These are phyloP conservation scores for Melolontha melolontha DNA, from an alignment of 2,888 invertebrate species.

Conservation along the genomic window DNA sequence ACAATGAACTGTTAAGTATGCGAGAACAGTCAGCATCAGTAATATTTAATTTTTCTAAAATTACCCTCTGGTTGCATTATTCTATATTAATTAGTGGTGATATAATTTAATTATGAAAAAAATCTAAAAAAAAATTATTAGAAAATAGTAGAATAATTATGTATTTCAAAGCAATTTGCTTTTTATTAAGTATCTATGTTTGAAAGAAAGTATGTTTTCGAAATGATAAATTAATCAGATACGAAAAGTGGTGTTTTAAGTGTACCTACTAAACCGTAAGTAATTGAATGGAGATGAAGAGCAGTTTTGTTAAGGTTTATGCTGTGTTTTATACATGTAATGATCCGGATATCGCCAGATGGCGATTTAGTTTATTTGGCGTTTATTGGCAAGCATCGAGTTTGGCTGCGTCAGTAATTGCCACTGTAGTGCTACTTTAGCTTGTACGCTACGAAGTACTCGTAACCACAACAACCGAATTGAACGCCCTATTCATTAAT, in stretches of 20 bases:
- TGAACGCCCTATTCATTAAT: slow-evolving; percentile 41
- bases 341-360: slow-evolving; percentile 52
- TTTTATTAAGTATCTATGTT: neutral
- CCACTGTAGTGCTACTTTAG: slow-evolving; percentile 41
- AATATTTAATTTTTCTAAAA: too few species aligned
- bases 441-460: slow-evolving; percentile 36
- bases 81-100: too few species aligned
- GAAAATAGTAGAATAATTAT: too few species aligned
- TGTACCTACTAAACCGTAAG: slow-evolving; percentile 2
- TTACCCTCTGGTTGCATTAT: too few species aligned
- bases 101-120: too few species aligned
- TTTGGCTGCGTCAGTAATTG: slow-evolving; percentile 50
- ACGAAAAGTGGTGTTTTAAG: too few species aligned
- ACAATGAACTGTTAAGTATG: too few species aligned
- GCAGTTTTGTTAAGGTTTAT: slow-evolving; percentile 33
- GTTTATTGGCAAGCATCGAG: slow-evolving; percentile 53
- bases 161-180: too few species aligned
- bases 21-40: too few species aligned
- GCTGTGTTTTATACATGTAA: slow-evolving; percentile 41
- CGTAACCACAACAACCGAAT: slow-evolving; percentile 41
- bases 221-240: too few species aligned
- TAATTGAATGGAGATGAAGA: slow-evolving; percentile 16
- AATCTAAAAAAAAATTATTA: too few species aligned
- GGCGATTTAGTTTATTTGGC: slow-evolving; percentile 54
- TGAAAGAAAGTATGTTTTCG: too few species aligned